phyloP scores from a whole-genome alignment of 2,113 vertebrate species.

The Trematocara macrostoma region DNA sequence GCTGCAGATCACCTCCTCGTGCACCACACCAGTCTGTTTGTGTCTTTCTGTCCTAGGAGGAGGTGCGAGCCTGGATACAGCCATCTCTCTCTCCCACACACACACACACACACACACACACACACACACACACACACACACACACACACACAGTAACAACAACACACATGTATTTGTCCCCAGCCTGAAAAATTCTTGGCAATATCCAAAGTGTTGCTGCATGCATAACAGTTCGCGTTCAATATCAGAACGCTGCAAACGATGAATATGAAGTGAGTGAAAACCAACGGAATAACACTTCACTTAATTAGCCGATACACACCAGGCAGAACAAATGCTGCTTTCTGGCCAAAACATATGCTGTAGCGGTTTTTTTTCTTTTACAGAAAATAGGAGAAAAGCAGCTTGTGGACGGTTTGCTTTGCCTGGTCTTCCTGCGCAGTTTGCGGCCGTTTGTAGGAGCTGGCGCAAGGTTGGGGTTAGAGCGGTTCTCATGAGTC shows the following conservation, averaged over 20 bases:
- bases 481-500: background rate
- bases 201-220: constrained; percentile 72
- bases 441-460: background rate
- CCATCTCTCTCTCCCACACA: background rate
- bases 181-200: constrained; percentile 70
- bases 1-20: background rate
- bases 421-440: background rate
- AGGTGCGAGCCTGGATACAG: constrained; percentile 19
- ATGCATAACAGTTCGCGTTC: constrained; percentile 72
- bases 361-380: background rate
- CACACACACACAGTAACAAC: background rate
- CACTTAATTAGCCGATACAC: constrained; percentile 68
- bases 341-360: constrained; percentile 58
- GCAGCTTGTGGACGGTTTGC: constrained; percentile 1
- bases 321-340: constrained; percentile 69
- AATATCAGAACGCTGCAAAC: constrained; percentile 65
- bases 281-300: constrained; percentile 74
- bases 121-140: background rate
- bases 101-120: background rate
- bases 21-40: background rate
- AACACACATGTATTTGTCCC: constrained; percentile 43
- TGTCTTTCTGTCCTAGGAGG: constrained; percentile 16
- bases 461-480: background rate
- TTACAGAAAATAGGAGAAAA: background rate
- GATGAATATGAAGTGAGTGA: constrained; percentile 72